Evolutionary conservation across 2,113 vertebrate genomes (phyloP), one percentile per base, ranked within the genome.

Genomic region (Protomyctophum bolini): DNA sequence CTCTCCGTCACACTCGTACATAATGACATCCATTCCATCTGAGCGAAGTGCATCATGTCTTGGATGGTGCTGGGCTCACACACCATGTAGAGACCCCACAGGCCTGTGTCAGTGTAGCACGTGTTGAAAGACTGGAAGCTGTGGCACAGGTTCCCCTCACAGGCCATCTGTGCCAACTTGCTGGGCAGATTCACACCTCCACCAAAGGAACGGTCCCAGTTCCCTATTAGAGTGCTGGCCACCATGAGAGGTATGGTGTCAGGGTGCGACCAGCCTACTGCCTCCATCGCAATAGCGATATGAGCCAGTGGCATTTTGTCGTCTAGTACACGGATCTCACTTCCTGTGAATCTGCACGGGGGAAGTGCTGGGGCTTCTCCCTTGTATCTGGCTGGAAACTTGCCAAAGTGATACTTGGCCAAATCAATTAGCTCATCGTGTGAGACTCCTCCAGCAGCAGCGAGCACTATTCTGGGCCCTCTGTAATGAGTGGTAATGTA

Each of bases 41-140:
- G 97, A 58, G 96, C 94, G 81, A 87, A 94, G 80, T 91, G 94
- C 86, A 98, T 91, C 97, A 99, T 99, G 12, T 98, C 96, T 1
- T 85, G 83, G 66, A 99, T 73, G 2, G 96, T 97, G 63, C 91
- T 86, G 1, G 95, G 94, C 83, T 99, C 98, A 75, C 97, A 99
- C 66, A 99, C 96, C 94, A 96, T 94, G 76, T 99, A 99, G 64
- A 99, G 92, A 1, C 98, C 98, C 98, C 98, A 99, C 28, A 99
- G 86, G 28, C 98, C 98, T 0, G 98, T 99, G 76, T 99, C 98
- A 0, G 98, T 98, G 82, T 99, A 99, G 77, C 97, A 99, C n/a
- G 98, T 99, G 82, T 99, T 98, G 92, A 99, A 99, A 68, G 98
- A 99, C 90, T 98, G 97, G 92, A 99, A 99, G 76, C 98, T 99